Evolutionary conservation across 2,888 invertebrate genomes (phyloP).

Genomic region (Prenolepis imparis): DNA sequence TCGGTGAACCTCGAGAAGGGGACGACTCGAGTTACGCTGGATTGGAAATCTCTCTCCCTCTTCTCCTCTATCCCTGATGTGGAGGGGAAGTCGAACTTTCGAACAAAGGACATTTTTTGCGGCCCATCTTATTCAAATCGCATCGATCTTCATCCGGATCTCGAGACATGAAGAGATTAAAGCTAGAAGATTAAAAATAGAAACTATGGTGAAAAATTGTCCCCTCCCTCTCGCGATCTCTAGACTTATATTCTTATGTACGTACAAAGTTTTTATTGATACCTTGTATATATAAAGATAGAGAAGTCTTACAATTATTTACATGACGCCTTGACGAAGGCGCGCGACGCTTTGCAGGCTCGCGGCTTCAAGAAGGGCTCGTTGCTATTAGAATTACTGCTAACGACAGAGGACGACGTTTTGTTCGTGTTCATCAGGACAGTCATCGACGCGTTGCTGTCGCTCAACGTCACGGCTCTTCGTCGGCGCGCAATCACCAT

Average conservation of each 20-base stretch:
- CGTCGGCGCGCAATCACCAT: slow-evolving; percentile 74
- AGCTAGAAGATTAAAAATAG: background rate
- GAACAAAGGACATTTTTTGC: no score
- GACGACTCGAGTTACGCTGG: background rate
- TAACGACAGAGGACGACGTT: background rate
- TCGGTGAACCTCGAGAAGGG: background rate
- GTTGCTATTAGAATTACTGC: background rate
- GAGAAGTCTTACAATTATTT: slow-evolving; percentile 29
- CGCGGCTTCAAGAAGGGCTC: slow-evolving; percentile 42
- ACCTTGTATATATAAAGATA: background rate
- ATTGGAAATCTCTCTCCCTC: background rate
- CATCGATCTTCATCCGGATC: background rate
- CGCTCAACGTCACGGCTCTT: slow-evolving; percentile 77
- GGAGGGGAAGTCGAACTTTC: background rate
- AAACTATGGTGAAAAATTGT: background rate
- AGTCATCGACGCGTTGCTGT: slow-evolving; percentile 75
- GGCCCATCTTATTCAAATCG: background rate
- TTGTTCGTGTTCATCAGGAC: slow-evolving; percentile 59
- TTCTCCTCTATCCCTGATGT: no score
- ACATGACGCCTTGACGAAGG: slow-evolving; percentile 20
- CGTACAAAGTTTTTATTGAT: slow-evolving; percentile 23
- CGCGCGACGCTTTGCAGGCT: slow-evolving; percentile 49
- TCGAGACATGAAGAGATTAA: background rate
- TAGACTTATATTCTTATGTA: background rate
- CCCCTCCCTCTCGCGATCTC: background rate